A percentile compares a stretch with the other conserved stretches of the same genome.
Evolutionary conservation across 1,140 invertebrate species (phyloP).

Genomic region (Eumeta japonica): DNA sequence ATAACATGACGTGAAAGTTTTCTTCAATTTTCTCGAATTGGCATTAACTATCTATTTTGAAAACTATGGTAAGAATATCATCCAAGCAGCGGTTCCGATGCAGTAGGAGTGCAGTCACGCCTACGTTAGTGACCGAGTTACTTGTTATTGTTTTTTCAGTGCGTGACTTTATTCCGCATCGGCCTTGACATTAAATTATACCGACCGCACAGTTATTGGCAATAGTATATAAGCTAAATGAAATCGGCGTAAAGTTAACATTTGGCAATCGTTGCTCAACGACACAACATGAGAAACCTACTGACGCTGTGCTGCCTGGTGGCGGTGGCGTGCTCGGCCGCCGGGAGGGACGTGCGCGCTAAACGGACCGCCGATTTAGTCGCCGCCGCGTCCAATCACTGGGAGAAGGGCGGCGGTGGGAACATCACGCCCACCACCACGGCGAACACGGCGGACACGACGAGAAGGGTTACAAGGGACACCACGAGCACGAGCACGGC

Average conservation of each 20-base stretch:
- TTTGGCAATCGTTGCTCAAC: slow-evolving; percentile 41
- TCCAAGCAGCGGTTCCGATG: neutral
- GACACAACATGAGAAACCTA: slow-evolving; percentile 35
- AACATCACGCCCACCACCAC: slow-evolving; percentile 47
- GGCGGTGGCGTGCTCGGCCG: slow-evolving; percentile 19
- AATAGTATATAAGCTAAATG: slow-evolving; percentile 49
- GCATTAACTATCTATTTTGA: slow-evolving; percentile 1
- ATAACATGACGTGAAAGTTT: neutral
- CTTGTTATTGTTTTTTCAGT: neutral
- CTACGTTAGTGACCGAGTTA: neutral
- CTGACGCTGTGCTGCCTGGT: slow-evolving; percentile 21
- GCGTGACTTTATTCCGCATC: slow-evolving; percentile 28
- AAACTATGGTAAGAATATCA: neutral
- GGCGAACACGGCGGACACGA: slow-evolving; percentile 51
- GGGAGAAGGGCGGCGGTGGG: slow-evolving; percentile 58
- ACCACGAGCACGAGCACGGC: slow-evolving; percentile 65
- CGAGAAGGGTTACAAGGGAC: slow-evolving; percentile 58
- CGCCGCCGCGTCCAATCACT: slow-evolving; percentile 58
- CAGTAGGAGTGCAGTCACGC: neutral
- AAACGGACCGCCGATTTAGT: slow-evolving; percentile 54
- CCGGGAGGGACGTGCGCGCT: slow-evolving; percentile 30
- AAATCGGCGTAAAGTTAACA: slow-evolving; percentile 41
- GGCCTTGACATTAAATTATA: slow-evolving; percentile 49
- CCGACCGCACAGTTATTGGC: slow-evolving; percentile 35
- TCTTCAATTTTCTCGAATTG: neutral